Evolutionary conservation across 2,113 vertebrate species (phyloP).

Genomic region (Mustelus asterias): DNA sequence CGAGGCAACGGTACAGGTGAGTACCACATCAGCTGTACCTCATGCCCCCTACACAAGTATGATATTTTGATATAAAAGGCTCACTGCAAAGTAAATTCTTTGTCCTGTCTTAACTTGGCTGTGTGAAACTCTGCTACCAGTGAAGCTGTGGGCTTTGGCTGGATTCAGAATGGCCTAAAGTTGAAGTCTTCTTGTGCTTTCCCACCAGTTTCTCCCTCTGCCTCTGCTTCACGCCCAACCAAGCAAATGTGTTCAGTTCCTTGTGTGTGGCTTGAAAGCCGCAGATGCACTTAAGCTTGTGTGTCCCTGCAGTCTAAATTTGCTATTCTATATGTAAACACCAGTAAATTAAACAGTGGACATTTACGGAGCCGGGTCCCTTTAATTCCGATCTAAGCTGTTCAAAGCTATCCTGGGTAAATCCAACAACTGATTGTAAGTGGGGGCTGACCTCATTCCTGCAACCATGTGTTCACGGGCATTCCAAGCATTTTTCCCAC

Average conservation of each 20-base stretch:
- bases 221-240: background rate
- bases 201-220: background rate
- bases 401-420: conserved; percentile 21
- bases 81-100: too few relatives aligned
- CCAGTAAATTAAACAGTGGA: conserved; percentile 29
- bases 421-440: background rate
- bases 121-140: background rate
- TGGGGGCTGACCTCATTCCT: background rate
- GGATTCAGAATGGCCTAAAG: background rate
- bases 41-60: background rate
- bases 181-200: background rate
- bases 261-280: conserved; percentile 24
- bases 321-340: conserved; percentile 1
- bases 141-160: background rate
- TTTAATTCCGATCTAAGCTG: conserved; percentile 13
- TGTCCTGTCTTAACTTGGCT: background rate
- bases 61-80: background rate
- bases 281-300: conserved; percentile 15
- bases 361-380: conserved; percentile 3
- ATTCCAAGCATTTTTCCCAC: conserved; percentile 27
- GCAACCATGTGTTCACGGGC: background rate
- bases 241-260: conserved; percentile 3
- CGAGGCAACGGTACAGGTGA: conserved; percentile 95
- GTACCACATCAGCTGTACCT: conserved; percentile 40
- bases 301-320: conserved; percentile 27